These are phyloP conservation scores for Oscheius onirici DNA, from an alignment of 2,888 invertebrate species.

Conservation along the genomic window DNA sequence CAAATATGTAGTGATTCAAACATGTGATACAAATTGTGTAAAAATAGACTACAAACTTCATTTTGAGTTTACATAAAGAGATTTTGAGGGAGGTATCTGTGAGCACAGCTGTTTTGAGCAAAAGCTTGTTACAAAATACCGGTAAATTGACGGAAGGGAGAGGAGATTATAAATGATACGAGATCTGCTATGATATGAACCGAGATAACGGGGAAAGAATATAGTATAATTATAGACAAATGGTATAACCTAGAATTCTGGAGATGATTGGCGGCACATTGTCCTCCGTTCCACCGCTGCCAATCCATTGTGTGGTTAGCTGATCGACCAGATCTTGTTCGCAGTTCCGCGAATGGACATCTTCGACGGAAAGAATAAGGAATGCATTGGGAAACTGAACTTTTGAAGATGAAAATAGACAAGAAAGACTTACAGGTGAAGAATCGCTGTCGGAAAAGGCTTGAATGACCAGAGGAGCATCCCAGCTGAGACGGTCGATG, in stretches of 20 bases:
- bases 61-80: background rate
- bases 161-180: background rate
- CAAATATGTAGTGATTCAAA: background rate
- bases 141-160: background rate
- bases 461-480: constrained; percentile 45
- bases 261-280: constrained; percentile 46
- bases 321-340: background rate
- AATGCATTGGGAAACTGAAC: constrained; percentile 34
- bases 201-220: background rate
- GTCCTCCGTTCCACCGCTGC: constrained; percentile 39
- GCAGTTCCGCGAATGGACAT: background rate
- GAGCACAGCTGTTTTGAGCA: background rate
- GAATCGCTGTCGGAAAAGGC: constrained; percentile 46
- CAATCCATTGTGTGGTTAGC: constrained; percentile 37
- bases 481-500: constrained; percentile 43
- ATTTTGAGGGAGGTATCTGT: background rate
- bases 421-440: constrained; percentile 27
- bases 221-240: background rate
- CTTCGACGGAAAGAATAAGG: constrained; percentile 35
- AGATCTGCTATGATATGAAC: background rate
- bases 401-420: background rate
- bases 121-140: constrained; percentile 5
- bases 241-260: constrained; percentile 32
- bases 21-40: background rate
- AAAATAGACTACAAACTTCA: background rate